Base-by-base conservation (phyloP, 2,797 vertebrate genomes). In the Sebastes goodei region DNA sequence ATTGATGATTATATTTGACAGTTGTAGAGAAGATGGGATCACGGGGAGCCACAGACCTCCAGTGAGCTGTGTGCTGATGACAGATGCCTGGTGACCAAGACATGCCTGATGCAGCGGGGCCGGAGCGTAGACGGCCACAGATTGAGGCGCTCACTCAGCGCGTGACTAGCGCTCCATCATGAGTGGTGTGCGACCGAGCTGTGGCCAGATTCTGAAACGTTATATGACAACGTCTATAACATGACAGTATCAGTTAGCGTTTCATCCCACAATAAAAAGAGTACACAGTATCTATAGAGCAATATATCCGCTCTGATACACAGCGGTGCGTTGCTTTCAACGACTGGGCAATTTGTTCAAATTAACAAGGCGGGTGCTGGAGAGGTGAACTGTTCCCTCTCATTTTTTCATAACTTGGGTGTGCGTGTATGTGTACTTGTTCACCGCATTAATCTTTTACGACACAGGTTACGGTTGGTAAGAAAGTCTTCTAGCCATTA, bases 1-100 rank as follows among this genome's bases (percentile, higher is more conserved):
- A 86, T 80, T 86, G 87, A 88, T 92, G 87, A 92, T 92, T 89
- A 62, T 85, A 82, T 85, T 87, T 89, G 91, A 91, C 88, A 89
- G 83, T 56, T 67, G 86, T 68, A 84, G 77, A 82, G 82, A 78
- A 70, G 90, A 92, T 84, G 81, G 81, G 78, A 89, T 91, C 86
- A 76, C 9, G 20, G 78, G 78, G 69, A 91, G 88, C 85, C 82
- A 9, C 79, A 78, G 91, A 93, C 91, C 91, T 93, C 91, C 86
- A 77, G 75, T 82, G 90, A 91, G 92, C 76, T 81, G 87, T 60
- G 56, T 49, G 81, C 83, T 69, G 79, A 74, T 92, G 92, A 93
- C 90, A 89, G 91, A 92, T 86, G 83, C 90, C 79, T 86, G 87
- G 85, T 89, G 91, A 86, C 88, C 85, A 32, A 75, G 80, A 83